Percentiles rank a stretch among this genome's conserved stretches.
Conservation (phyloP, 2,113 vertebrate species). For the Gymnorhina tibicen region DNA sequence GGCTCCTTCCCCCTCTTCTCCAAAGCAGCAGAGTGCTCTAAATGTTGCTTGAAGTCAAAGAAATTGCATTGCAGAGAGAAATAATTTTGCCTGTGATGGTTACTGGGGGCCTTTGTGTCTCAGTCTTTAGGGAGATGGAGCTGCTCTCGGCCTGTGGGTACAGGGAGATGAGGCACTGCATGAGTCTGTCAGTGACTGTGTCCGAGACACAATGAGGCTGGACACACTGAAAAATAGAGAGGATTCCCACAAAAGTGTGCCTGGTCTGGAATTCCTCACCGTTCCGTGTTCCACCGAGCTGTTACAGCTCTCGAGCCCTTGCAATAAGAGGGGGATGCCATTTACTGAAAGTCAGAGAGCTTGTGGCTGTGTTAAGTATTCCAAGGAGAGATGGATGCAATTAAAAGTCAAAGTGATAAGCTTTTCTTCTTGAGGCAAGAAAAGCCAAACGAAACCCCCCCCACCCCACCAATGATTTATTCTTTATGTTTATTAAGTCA, state of each 20-base stretch:
- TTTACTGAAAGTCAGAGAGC: background rate
- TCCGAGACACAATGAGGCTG: background rate
- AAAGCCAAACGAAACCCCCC: background rate
- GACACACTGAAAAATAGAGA: background rate
- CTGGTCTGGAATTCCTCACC: background rate
- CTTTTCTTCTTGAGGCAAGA: background rate
- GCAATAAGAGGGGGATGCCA: background rate
- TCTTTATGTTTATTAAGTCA: background rate
- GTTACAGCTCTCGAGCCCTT: background rate
- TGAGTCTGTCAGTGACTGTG: background rate
- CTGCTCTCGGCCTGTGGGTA: background rate
- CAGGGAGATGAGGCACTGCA: accelerated
- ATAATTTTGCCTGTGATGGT: background rate
- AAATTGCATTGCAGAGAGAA: background rate
- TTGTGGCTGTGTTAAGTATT: background rate
- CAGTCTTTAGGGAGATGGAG: background rate
- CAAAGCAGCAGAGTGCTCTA: background rate
- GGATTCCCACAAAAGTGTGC: background rate
- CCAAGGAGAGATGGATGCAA: background rate
- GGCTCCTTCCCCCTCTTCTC: background rate
- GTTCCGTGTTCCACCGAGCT: background rate
- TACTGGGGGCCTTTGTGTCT: background rate
- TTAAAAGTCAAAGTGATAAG: background rate
- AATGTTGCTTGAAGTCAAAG: background rate
- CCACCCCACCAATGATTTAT: background rate